A percentile compares a stretch with the other conserved stretches of the same genome.
phyloP scores from a whole-genome alignment of 2,797 vertebrate genomes.

The Phrynocephalus vlangalii region DNA sequence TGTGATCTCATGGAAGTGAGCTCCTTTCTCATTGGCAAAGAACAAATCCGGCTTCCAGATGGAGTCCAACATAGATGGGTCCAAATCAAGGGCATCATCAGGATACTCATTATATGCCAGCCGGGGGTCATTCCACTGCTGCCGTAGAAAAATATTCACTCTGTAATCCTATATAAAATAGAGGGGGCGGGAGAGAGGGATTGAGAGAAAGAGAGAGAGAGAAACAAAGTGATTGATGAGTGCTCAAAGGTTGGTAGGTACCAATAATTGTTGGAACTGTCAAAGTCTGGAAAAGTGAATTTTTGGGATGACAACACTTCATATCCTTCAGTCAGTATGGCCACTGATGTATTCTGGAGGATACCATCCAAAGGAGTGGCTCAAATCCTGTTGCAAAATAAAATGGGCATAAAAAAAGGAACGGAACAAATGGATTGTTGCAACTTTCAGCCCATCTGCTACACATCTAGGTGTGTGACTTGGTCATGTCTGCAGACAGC shows the following conservation, averaged over 20 bases:
- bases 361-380: too few species aligned
- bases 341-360: too few species aligned
- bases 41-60: slow-evolving; percentile 99
- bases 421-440: too few species aligned
- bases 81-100: slow-evolving; percentile 94
- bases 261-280: neutral
- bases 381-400: too few species aligned
- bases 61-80: slow-evolving; percentile 98
- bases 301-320: too few species aligned
- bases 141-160: slow-evolving; percentile 96
- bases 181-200: neutral
- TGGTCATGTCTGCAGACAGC: too few species aligned
- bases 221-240: neutral
- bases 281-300: too few species aligned
- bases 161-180: slow-evolving; percentile 88
- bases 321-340: too few species aligned
- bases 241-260: neutral
- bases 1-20: slow-evolving; percentile 98
- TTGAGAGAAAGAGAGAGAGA: neutral
- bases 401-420: too few species aligned
- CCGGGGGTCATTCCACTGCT: slow-evolving; percentile 98
- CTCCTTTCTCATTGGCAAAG: slow-evolving; percentile 98
- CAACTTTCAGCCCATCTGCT: too few species aligned
- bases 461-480: too few species aligned
- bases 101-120: slow-evolving; percentile 97